phyloP scores from a whole-genome alignment of 2,888 invertebrate genomes.

The Nomada flava region DNA sequence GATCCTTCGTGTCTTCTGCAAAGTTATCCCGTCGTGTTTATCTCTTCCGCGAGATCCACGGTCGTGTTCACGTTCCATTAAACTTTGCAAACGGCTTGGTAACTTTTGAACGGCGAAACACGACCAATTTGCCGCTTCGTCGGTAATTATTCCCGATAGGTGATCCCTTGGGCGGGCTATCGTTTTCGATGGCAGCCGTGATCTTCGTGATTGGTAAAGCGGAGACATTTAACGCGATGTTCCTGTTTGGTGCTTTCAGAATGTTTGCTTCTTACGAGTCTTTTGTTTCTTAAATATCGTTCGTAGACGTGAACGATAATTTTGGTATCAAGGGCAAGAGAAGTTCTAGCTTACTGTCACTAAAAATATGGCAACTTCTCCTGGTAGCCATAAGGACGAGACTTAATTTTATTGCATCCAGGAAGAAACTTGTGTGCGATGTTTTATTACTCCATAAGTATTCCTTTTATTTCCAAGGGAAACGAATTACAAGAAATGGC shows the following conservation, averaged over 20 bases:
- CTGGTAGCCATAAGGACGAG: too few relatives aligned
- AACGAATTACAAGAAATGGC: too few relatives aligned
- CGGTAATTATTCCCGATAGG: slow-evolving; percentile 2
- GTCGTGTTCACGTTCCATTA: slow-evolving; percentile 6
- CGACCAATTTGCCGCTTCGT: background rate
- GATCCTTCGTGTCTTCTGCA: background rate
- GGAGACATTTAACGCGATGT: too few relatives aligned
- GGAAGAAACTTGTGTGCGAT: too few relatives aligned
- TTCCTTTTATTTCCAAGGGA: too few relatives aligned
- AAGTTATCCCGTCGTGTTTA: background rate
- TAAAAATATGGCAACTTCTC: background rate
- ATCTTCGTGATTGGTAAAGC: background rate
- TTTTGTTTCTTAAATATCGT: too few relatives aligned
- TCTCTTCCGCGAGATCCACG: background rate
- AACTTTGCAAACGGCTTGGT: slow-evolving; percentile 5
- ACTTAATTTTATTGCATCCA: too few relatives aligned
- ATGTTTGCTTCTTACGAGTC: too few relatives aligned
- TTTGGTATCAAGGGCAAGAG: background rate
- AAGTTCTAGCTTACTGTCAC: background rate
- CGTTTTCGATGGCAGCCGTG: background rate
- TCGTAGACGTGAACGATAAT: background rate
- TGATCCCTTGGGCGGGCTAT: background rate
- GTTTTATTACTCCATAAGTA: too few relatives aligned
- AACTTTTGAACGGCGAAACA: background rate
- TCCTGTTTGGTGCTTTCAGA: too few relatives aligned